A percentile compares a stretch with the other conserved stretches of the same genome.
These are phyloP conservation scores for Hesperophylax magnus DNA, from an alignment of 1,140 invertebrate genomes.

Conservation along the genomic window DNA sequence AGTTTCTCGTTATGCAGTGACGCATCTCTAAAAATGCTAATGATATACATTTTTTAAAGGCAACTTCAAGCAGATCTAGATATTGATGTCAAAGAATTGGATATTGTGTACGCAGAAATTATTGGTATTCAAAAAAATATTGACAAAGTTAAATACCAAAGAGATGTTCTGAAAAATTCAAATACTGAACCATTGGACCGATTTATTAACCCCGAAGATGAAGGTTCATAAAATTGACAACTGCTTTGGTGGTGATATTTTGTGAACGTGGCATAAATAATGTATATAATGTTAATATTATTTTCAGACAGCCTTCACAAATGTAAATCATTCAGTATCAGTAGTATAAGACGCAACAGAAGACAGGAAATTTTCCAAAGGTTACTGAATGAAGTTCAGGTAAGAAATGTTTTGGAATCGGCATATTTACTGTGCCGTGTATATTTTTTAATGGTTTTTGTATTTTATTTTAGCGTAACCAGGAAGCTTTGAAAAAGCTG, in stretches of 20 bases:
- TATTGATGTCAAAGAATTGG: constrained; percentile 6
- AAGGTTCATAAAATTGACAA: not conserved
- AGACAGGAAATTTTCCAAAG: not conserved
- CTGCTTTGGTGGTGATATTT: not conserved
- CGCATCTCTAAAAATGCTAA: not conserved
- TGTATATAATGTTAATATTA: too few species aligned
- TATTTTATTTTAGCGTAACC: constrained; percentile 12
- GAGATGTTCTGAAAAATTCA: not conserved
- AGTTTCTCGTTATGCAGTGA: not conserved
- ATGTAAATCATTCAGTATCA: not conserved
- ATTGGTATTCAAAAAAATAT: not conserved
- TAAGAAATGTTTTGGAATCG: too few species aligned
- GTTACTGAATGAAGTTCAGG: too few species aligned
- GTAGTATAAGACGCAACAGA: not conserved
- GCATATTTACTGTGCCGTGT: not conserved
- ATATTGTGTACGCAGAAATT: constrained; percentile 12
- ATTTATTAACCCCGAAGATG: not conserved
- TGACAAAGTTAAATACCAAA: not conserved
- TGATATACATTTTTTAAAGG: not conserved
- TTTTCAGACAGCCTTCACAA: too few species aligned
- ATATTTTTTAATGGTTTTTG: not conserved
- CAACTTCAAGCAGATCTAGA: constrained; percentile 16
- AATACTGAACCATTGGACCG: not conserved
- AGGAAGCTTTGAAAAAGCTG: constrained; percentile 27
- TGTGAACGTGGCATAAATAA: too few species aligned